A percentile compares a stretch with the other conserved stretches of the same genome.
Evolutionary conservation across 2,113 vertebrate species (phyloP).

Genomic region (Ageneiosus marmoratus): DNA sequence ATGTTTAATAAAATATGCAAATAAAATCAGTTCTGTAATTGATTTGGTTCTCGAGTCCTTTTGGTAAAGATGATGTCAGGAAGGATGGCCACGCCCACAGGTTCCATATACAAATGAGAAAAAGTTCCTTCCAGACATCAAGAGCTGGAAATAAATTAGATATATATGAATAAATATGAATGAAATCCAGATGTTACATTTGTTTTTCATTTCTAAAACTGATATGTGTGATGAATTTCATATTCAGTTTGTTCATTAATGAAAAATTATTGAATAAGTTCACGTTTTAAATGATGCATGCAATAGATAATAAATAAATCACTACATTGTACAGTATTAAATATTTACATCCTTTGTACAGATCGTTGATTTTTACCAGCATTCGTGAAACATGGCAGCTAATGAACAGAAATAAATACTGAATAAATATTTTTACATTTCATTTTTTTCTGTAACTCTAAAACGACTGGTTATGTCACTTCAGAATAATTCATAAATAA

Average conservation of each 20-base stretch:
- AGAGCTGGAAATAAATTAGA: slow-evolving; percentile 44
- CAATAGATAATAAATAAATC: slow-evolving; percentile 83
- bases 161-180: slow-evolving; percentile 51
- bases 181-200: neutral
- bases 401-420: slow-evolving; percentile 38
- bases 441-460: slow-evolving; percentile 17
- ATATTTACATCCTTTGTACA: slow-evolving; percentile 93
- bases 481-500: slow-evolving; percentile 12
- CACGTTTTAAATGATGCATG: slow-evolving; percentile 85
- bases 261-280: slow-evolving; percentile 79
- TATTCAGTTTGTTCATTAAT: slow-evolving; percentile 72
- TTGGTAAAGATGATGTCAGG: slow-evolving; percentile 18
- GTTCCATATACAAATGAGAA: neutral
- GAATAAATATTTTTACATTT: slow-evolving; percentile 14
- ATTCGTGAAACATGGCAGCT: slow-evolving; percentile 59
- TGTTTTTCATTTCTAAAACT: neutral
- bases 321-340: slow-evolving; percentile 82
- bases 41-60: neutral
- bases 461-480: slow-evolving; percentile 25
- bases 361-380: slow-evolving; percentile 57
- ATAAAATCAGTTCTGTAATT: neutral
- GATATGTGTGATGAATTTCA: slow-evolving; percentile 65
- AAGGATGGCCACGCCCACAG: slow-evolving; percentile 14
- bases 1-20: neutral
- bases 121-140: slow-evolving; percentile 4